These are phyloP conservation scores for Apotomis turbidana DNA, from an alignment of 2,888 invertebrate genomes.

Conservation along the genomic window DNA sequence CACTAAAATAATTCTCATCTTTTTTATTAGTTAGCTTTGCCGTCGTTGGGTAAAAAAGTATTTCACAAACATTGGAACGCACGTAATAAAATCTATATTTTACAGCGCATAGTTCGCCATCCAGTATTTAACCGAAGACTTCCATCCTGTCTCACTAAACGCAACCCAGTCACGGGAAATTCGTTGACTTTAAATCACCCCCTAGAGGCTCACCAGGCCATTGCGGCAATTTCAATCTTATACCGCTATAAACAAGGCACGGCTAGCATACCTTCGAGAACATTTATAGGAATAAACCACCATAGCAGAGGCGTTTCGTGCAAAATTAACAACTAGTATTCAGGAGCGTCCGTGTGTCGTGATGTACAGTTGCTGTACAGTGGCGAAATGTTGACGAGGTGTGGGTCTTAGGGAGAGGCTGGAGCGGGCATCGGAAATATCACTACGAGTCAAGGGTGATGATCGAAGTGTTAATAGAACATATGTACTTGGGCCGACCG, in stretches of 20 bases:
- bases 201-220: slow-evolving; percentile 40
- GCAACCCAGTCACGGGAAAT: slow-evolving; percentile 53
- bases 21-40: no score
- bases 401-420: slow-evolving; percentile 39
- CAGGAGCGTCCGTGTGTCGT: slow-evolving; percentile 50
- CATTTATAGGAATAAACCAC: slow-evolving; percentile 64
- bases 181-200: slow-evolving; percentile 60
- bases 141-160: slow-evolving; percentile 45
- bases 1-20: no score
- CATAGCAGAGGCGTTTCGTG: slow-evolving; percentile 62
- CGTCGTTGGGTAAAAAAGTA: no score
- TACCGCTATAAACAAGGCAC: slow-evolving; percentile 20
- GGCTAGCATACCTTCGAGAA: slow-evolving; percentile 21
- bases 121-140: slow-evolving; percentile 42
- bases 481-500: not conserved
- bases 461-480: not conserved
- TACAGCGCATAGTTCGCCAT: slow-evolving; percentile 8
- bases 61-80: not conserved
- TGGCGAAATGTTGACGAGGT: slow-evolving; percentile 50
- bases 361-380: slow-evolving; percentile 62
- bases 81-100: slow-evolving; percentile 30
- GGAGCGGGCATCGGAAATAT: slow-evolving; percentile 20
- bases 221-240: slow-evolving; percentile 29
- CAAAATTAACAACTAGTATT: slow-evolving; percentile 66
- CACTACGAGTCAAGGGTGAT: not conserved